Base-by-base conservation (phyloP, 35 echinoderm and acorn worm species). In the Apostichopus japonicus region DNA sequence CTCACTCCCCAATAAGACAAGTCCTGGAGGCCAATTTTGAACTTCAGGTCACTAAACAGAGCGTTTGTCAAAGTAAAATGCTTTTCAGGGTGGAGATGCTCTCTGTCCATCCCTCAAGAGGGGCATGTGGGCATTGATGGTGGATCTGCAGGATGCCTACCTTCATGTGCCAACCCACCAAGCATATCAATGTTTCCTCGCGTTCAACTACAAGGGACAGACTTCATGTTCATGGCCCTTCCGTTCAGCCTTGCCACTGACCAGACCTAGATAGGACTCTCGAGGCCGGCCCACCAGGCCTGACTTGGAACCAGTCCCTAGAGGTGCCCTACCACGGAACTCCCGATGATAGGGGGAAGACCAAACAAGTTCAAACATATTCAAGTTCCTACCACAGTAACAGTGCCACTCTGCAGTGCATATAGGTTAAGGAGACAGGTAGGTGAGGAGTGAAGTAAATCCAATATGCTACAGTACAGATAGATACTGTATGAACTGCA, bases 141-240 rank as follows among this genome's bases (percentile, higher is more conserved):
- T 87, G 22, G 84, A 87, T 56, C 58, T 87, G 6, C n/a, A 87
- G 24, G 84, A 87, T 58, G 84, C 84, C 56, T 62, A 87, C 62
- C 84, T 63, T 11, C 84, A 87, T 19, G 0, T 87, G 1, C 62
- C 84, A 14, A 70, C 62, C 4, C 56, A 61, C 58, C 17, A 10
- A 11, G 23, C 56, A 3, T 65, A 0, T 24, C 56, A 7, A 10
- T 3, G 84, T 22, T 87, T 87, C 23, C 84, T 87, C 6, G 56
- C 84, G 55, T 87, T 87, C 83, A 54, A n/a, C 16, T 65, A 87
- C 84, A 65, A 21, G 14, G 11, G 4, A 21, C 8, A n/a, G 84
- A 87, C 56, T 87, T 62, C 56, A 58, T 25, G 7, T 87, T 65
- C 58, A 24, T 54, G 55, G 62, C 84, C 14, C 84, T 62, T 10